A percentile compares a stretch with the other conserved stretches of the same genome.
phyloP scores from a whole-genome alignment of 35 echinoderm and acorn worm genomes.

The Acanthaster planci region DNA sequence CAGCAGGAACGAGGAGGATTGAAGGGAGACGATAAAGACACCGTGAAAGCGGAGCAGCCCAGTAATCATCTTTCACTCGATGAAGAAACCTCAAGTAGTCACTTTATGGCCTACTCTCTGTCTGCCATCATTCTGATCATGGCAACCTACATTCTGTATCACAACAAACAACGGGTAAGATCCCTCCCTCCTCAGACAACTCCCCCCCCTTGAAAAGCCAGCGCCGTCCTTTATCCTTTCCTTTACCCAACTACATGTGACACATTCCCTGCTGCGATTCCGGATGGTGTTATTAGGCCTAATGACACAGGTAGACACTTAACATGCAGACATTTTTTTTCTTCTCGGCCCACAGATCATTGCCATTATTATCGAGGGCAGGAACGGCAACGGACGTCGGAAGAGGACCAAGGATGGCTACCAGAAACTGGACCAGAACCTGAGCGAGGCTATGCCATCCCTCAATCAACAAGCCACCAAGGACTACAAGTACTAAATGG shows the following conservation, averaged over 20 bases:
- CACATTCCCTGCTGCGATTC: too few relatives aligned
- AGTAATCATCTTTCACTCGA: not conserved
- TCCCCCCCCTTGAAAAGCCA: too few relatives aligned
- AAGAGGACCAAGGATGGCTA: slow-evolving; percentile 39
- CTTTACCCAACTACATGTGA: too few relatives aligned
- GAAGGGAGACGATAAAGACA: not conserved
- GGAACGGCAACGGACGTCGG: slow-evolving; percentile 29
- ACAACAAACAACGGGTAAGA: slow-evolving; percentile 95
- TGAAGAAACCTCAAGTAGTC: slow-evolving; percentile 59
- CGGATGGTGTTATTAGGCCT: too few relatives aligned
- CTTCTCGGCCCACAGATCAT: slow-evolving; percentile 62
- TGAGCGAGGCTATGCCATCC: slow-evolving; percentile 97
- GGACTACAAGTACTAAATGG: slow-evolving; percentile 38
- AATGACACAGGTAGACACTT: too few relatives aligned
- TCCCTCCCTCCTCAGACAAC: too few relatives aligned
- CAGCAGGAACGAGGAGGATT: not conserved
- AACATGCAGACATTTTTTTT: too few relatives aligned
- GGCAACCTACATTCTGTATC: slow-evolving; percentile 91
- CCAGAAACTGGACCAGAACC: slow-evolving; percentile 79
- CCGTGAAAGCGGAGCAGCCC: not conserved
- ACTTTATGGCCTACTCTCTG: slow-evolving; percentile 92
- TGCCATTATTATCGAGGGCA: slow-evolving; percentile 88
- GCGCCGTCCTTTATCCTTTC: too few relatives aligned
- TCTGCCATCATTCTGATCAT: slow-evolving; percentile 93
- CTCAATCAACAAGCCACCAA: slow-evolving; percentile 36